Evolutionary conservation across 2,113 vertebrate species (phyloP).

Genomic region (Trematomus loennbergii): DNA sequence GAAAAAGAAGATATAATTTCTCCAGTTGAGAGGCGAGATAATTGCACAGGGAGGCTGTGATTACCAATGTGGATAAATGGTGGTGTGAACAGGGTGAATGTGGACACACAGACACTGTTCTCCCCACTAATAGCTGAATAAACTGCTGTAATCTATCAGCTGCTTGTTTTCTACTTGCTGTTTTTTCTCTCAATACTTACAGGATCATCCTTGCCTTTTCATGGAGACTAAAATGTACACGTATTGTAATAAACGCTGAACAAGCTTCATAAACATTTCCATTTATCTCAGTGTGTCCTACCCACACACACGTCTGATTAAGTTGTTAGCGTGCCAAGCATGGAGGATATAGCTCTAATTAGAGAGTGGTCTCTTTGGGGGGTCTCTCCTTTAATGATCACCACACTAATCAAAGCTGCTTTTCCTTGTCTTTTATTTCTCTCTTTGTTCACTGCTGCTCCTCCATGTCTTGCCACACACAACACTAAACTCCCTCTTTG

Average conservation of each 20-base stretch:
- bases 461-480: conserved; percentile 12
- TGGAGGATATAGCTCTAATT: conserved; percentile 74
- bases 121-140: conserved; percentile 63
- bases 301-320: conserved; percentile 44
- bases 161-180: conserved; percentile 26
- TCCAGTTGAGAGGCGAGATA: conserved; percentile 39
- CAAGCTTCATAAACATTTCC: conserved; percentile 32
- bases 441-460: conserved; percentile 29
- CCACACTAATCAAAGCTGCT: conserved; percentile 62
- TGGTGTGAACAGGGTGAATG: conserved; percentile 57
- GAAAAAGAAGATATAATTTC: background rate
- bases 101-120: conserved; percentile 62
- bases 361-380: conserved; percentile 66
- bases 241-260: background rate
- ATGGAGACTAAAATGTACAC: conserved; percentile 12
- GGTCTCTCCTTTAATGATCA: conserved; percentile 65
- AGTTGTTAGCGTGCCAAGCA: conserved; percentile 55
- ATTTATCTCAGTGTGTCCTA: conserved; percentile 22
- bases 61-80: conserved; percentile 70
- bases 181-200: conserved; percentile 19
- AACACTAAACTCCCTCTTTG: conserved; percentile 25
- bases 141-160: conserved; percentile 61
- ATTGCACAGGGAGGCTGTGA: conserved; percentile 53
- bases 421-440: conserved; percentile 2
- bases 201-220: background rate